Evolutionary conservation across 2,113 vertebrate genomes (phyloP), one percentile per base, ranked within the genome.

Genomic region (Zosterops hypoxanthus): DNA sequence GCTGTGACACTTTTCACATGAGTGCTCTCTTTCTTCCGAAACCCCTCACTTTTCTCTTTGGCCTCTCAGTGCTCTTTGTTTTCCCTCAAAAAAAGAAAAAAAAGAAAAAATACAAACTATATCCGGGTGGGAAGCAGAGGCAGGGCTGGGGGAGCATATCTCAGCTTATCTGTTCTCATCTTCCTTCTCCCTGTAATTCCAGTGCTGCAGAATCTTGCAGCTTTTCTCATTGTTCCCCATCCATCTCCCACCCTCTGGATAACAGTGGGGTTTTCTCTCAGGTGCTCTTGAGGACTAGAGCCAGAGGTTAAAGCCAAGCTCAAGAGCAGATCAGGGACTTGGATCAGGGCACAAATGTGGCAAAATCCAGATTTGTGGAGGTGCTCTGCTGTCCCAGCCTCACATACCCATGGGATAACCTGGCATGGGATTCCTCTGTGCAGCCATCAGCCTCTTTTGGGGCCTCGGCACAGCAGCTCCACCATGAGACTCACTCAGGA

Each of bases 21-120:
- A 85, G 72, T 59, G 68, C 55, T 92, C 24, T 33, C 82, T 94
- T 95, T 80, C 79, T 93, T 95, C 72, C 55, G 63, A 91, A 87
- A 17, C 16, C 33, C 44, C 29, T 69, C 0, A 4, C 49, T 83
- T 49, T 78, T 70, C 8, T 68, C 49, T 84, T 80, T 69, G 44
- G 25, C 57, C 8, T 18, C 57, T 71, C 68, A 28, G 28, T 22
- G 36, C 39, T 92, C 42, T 69, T 81, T 63, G 26, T 90, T 82
- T 86, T 55, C 23, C 20, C 55, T 83, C 19, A 34, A 78, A 85
- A 42, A 68, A 41, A 6, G 6, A 26, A 36, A 36, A 26, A 28
- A 15, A n/a, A 70, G 53, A 19, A 49, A 65, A 42, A 5, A 6
- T 5, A 14, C 15, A 26, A 22, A 14, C 12, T 17, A 0, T 25